Conservation (phyloP, 2,113 vertebrate species). For the Lonchura striata region DNA sequence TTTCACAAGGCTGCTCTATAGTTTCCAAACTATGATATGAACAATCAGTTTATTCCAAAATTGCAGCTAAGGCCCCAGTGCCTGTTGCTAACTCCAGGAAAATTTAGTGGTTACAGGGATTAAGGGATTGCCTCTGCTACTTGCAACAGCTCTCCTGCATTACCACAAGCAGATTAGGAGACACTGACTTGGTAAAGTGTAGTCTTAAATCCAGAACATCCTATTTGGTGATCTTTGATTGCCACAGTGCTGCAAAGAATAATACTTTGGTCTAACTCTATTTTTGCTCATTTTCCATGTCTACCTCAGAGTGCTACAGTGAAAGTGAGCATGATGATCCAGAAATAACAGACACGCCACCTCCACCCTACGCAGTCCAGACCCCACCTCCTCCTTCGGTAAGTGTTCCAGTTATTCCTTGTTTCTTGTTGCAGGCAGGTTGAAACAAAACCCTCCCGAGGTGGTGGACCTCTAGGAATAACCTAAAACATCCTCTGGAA, state of each 20-base stretch:
- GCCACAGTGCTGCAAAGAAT: accelerated
- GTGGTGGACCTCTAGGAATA: background rate
- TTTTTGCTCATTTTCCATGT: constrained; percentile 9
- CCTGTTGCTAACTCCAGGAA: background rate
- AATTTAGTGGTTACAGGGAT: background rate
- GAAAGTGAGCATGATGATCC: constrained; percentile 94
- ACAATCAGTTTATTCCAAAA: background rate
- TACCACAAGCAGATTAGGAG: background rate
- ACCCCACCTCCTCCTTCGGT: constrained; percentile 47
- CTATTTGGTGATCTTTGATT: background rate
- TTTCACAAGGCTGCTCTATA: background rate
- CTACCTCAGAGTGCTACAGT: constrained; percentile 88
- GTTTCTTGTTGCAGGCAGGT: background rate
- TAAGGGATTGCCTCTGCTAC: background rate
- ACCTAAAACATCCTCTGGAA: background rate
- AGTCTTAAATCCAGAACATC: background rate
- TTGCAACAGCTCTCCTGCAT: background rate
- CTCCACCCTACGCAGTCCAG: constrained; percentile 78
- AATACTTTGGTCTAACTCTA: background rate
- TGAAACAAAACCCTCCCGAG: background rate
- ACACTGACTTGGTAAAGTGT: background rate
- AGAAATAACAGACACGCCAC: constrained; percentile 81
- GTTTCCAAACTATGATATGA: background rate
- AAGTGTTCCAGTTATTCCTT: background rate
- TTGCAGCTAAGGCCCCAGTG: background rate